Conservation (phyloP, 2,797 vertebrate genomes). For the Thaleichthys pacificus region DNA sequence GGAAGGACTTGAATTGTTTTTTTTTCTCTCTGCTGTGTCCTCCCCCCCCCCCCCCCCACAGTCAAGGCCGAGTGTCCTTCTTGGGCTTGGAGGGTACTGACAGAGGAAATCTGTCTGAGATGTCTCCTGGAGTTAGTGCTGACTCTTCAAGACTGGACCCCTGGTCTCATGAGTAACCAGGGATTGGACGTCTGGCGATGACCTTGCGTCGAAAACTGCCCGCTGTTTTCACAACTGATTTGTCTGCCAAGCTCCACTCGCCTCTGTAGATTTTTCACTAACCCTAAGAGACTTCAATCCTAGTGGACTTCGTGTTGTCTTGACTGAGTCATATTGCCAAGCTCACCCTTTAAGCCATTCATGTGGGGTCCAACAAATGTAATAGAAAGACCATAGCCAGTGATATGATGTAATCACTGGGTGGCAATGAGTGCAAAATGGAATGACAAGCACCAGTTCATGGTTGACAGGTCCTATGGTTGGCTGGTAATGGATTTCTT, state of each 20-base stretch:
- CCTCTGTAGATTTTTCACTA: neutral
- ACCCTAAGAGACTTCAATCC: conserved; percentile 30
- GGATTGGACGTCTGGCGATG: conserved; percentile 44
- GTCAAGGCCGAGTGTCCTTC: conserved; percentile 55
- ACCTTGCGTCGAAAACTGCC: conserved; percentile 61
- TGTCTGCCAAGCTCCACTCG: conserved; percentile 49
- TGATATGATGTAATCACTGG: neutral
- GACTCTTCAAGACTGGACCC: conserved; percentile 60
- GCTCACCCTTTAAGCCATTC: conserved; percentile 24
- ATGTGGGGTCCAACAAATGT: conserved; percentile 14
- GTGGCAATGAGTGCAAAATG: neutral
- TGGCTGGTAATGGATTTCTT: neutral
- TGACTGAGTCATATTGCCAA: conserved; percentile 42
- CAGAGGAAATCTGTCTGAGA: conserved; percentile 61
- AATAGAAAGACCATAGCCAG: neutral
- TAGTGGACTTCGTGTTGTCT: conserved; percentile 28
- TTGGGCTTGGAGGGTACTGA: conserved; percentile 47
- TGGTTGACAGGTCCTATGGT: neutral
- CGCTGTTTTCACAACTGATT: conserved; percentile 59
- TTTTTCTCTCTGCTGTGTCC: conserved; percentile 30
- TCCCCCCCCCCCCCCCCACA: conserved; percentile 44
- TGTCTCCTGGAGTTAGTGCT: conserved; percentile 62
- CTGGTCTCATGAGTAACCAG: conserved; percentile 63
- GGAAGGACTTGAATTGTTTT: too few relatives aligned
- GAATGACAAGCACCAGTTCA: neutral